Percentiles rank a stretch among this genome's conserved stretches.
phyloP scores from a whole-genome alignment of 2,888 invertebrate species.

The Imbricaverruca yamaguchii region DNA sequence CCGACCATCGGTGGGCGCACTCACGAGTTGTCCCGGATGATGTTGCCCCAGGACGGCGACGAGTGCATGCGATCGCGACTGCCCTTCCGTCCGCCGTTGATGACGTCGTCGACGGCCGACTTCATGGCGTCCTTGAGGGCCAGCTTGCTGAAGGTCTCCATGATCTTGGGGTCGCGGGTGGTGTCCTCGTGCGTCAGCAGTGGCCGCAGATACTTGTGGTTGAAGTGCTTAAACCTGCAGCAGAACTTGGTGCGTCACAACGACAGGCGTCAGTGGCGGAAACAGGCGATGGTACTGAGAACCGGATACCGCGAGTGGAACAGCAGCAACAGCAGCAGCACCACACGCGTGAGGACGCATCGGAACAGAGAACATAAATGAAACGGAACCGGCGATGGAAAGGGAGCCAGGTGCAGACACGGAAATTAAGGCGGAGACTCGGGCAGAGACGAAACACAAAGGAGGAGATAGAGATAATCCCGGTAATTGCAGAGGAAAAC shows the following conservation, averaged over 20 bases:
- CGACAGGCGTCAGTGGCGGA: not conserved
- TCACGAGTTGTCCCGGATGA: constrained; percentile 13
- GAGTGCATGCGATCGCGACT: constrained; percentile 30
- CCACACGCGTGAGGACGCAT: too few species aligned
- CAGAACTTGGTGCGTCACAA: too few species aligned
- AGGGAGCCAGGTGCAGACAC: too few species aligned
- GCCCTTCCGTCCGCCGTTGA: constrained; percentile 52
- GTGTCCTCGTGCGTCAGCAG: constrained; percentile 74
- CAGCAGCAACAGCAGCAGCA: too few species aligned
- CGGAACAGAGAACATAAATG: too few species aligned
- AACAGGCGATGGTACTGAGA: too few species aligned
- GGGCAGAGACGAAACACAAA: too few species aligned
- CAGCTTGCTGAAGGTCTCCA: constrained; percentile 87
- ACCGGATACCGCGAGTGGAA: too few species aligned
- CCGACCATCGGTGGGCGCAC: not conserved
- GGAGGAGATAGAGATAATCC: too few species aligned
- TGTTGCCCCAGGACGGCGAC: constrained; percentile 28
- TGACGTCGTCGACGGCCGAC: constrained; percentile 77
- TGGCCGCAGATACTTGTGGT: constrained; percentile 86
- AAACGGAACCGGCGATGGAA: too few species aligned
- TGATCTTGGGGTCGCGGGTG: constrained; percentile 83
- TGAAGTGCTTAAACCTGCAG: constrained; percentile 81
- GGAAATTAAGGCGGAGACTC: too few species aligned
- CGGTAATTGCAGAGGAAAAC: too few species aligned
- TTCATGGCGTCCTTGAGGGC: constrained; percentile 91